Conservation (phyloP, 2,113 vertebrate species). For the Zapornia atra region DNA sequence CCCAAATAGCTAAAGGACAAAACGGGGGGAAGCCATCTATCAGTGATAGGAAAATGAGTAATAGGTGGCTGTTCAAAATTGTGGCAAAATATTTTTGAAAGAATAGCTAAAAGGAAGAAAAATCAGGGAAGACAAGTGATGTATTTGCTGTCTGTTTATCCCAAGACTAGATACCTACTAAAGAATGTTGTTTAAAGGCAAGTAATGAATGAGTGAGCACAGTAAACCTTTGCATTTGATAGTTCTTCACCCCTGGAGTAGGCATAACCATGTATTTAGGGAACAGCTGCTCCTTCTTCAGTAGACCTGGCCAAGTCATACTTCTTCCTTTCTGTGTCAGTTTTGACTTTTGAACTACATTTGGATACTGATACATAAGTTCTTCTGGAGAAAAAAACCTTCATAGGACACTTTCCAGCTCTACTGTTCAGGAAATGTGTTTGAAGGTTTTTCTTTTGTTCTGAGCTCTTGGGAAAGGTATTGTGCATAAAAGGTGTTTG, state of each 20-base stretch:
- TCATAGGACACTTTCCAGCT: background rate
- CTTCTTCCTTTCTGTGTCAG: background rate
- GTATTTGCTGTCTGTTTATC: background rate
- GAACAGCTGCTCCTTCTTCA: background rate
- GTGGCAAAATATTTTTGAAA: background rate
- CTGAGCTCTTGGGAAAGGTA: background rate
- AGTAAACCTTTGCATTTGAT: background rate
- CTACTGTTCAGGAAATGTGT: background rate
- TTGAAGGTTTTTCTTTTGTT: background rate
- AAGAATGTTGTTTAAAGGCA: background rate
- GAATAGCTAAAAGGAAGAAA: background rate
- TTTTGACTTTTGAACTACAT: background rate
- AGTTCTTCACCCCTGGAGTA: background rate
- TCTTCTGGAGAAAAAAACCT: background rate
- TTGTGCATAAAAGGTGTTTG: no score
- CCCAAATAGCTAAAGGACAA: background rate
- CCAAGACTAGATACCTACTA: background rate
- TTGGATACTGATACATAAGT: background rate
- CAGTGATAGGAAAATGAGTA: background rate
- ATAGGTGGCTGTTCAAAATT: background rate
- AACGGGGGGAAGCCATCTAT: background rate
- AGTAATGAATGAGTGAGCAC: background rate
- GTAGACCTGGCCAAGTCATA: background rate
- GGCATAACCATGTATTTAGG: background rate
- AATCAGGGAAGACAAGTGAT: background rate